phyloP scores from a whole-genome alignment of 2,888 invertebrate species.

The Tanaodytes sp. region DNA sequence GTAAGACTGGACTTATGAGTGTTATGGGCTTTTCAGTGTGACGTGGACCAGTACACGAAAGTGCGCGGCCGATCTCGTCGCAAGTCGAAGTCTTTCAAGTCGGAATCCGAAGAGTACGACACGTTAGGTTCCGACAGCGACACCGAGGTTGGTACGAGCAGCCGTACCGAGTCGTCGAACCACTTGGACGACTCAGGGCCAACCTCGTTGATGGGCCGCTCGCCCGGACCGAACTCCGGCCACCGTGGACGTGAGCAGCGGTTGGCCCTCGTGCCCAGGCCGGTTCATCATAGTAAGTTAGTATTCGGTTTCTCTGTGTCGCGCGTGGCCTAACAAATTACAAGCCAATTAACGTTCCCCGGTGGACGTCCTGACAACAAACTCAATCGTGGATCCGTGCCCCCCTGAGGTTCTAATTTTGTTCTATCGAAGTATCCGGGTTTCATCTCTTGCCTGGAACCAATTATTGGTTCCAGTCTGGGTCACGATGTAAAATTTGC shows the following conservation, averaged over 20 bases:
- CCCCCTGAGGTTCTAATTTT: too few species aligned
- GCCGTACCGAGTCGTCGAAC: constrained; percentile 74
- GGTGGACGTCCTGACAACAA: too few species aligned
- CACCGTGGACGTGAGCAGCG: constrained; percentile 73
- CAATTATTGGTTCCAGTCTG: too few species aligned
- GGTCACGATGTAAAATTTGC: too few species aligned
- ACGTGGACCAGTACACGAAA: constrained; percentile 69
- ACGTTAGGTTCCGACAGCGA: constrained; percentile 76
- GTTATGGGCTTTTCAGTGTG: constrained; percentile 68
- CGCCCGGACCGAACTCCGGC: constrained; percentile 71
- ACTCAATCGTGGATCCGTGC: too few species aligned
- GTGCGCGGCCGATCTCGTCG: constrained; percentile 72
- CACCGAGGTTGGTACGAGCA: constrained; percentile 74
- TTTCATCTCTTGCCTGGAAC: too few species aligned
- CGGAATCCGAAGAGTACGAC: constrained; percentile 77
- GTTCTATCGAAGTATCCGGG: too few species aligned
- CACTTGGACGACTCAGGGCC: constrained; percentile 74
- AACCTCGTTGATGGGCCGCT: constrained; percentile 66
- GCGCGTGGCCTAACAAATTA: constrained; percentile 27
- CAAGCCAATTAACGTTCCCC: too few species aligned
- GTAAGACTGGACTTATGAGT: constrained; percentile 44
- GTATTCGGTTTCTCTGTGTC: constrained; percentile 74
- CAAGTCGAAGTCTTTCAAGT: constrained; percentile 75
- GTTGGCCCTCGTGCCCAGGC: constrained; percentile 74
- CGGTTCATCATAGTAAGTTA: constrained; percentile 77